phyloP scores from a whole-genome alignment of 2,888 invertebrate genomes.

The Ennomos erosarius region DNA sequence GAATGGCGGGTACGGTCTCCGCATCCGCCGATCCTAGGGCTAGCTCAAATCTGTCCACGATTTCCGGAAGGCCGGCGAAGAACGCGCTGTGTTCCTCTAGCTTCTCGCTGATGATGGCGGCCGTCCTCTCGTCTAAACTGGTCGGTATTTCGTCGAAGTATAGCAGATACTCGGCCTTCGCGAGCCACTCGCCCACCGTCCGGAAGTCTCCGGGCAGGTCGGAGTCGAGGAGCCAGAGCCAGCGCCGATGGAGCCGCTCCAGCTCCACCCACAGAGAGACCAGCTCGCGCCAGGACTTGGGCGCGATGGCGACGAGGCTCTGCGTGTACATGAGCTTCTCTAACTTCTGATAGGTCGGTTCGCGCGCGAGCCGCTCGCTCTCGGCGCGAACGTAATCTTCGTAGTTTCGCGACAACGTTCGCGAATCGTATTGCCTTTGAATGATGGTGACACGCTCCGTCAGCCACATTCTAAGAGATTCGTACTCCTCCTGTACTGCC shows the following conservation, averaged over 20 bases:
- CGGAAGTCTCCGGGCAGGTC: constrained; percentile 94
- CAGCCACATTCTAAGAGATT: constrained; percentile 92
- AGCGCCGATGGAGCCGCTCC: constrained; percentile 91
- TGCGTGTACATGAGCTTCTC: constrained; percentile 92
- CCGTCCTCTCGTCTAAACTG: constrained; percentile 95
- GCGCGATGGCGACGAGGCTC: constrained; percentile 92
- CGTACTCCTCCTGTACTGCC: constrained; percentile 92
- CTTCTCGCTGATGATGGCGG: constrained; percentile 94
- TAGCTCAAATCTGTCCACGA: constrained; percentile 91
- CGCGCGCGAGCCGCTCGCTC: constrained; percentile 90
- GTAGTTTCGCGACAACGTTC: constrained; percentile 91
- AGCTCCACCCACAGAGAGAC: constrained; percentile 93
- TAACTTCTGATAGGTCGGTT: constrained; percentile 90
- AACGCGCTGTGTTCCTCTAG: constrained; percentile 95
- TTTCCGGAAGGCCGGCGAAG: constrained; percentile 92
- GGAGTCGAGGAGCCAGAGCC: constrained; percentile 96
- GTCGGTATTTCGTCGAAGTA: constrained; percentile 93
- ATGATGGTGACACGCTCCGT: constrained; percentile 90
- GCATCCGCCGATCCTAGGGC: constrained; percentile 89
- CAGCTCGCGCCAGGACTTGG: constrained; percentile 94
- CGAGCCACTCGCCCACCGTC: constrained; percentile 95
- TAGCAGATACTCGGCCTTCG: constrained; percentile 93
- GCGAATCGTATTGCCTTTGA: constrained; percentile 90
- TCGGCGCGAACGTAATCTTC: constrained; percentile 92
- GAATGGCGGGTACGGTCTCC: constrained; percentile 90